These are phyloP conservation scores for Drosophila prosaltans DNA, from an alignment of 1,140 invertebrate species.

Conservation along the genomic window DNA sequence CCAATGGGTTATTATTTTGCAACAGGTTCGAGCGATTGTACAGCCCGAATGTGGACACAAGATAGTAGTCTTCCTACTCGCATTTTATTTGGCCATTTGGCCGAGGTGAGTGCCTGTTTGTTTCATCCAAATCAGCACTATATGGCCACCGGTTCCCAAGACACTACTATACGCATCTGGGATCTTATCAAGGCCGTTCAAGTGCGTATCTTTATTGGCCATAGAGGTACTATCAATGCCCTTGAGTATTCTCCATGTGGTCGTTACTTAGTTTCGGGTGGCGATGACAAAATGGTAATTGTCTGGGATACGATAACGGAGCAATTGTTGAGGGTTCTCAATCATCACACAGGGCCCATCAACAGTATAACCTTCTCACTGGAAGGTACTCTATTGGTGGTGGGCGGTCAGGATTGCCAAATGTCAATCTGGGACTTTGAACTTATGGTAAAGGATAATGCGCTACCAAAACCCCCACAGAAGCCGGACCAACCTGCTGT, in stretches of 20 bases:
- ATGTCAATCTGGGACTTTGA: constrained; percentile 60
- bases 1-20: constrained; percentile 55
- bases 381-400: constrained; percentile 54
- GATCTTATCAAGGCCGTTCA: constrained; percentile 39
- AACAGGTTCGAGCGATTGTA: constrained; percentile 49
- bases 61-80: constrained; percentile 31
- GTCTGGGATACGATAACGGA: constrained; percentile 48
- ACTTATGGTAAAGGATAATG: constrained; percentile 16
- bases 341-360: constrained; percentile 32
- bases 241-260: constrained; percentile 52
- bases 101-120: constrained; percentile 34
- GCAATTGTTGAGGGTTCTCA: constrained; percentile 21
- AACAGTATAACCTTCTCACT: constrained; percentile 36
- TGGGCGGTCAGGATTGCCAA: constrained; percentile 44
- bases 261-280: constrained; percentile 48
- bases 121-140: constrained; percentile 63
- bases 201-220: constrained; percentile 53
- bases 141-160: constrained; percentile 57
- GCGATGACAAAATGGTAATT: constrained; percentile 37
- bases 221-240: constrained; percentile 22
- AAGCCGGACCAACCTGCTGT: neutral
- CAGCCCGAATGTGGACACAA: constrained; percentile 58
- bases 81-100: constrained; percentile 49
- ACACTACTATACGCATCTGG: constrained; percentile 57
- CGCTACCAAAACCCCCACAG: neutral